Base-by-base conservation (phyloP, 2,888 invertebrate species). In the Acrocyrtus sp. region DNA sequence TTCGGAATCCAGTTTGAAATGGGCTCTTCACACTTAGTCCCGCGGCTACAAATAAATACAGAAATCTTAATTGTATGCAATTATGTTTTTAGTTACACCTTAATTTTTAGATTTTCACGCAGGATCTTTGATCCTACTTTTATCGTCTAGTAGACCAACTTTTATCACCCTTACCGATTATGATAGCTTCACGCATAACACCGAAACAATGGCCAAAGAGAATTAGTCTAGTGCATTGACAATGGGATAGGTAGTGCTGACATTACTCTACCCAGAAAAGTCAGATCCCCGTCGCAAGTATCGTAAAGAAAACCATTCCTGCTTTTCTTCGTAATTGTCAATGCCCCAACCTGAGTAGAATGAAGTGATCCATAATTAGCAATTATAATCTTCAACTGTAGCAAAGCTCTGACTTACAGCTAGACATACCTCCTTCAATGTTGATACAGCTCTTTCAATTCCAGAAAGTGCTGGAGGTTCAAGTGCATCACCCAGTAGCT, bases 141-240 rank as follows among this genome's bases (percentile, higher is more conserved):
- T n/a, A n/a, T n/a, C n/a, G n/a, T n/a, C n/a, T n/a, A n/a, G n/a
- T n/a, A 34, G 17, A 43, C 39, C 22, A 34, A n/a, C 50, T 60
- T 58, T 15, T n/a, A n/a, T n/a, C n/a, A n/a, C n/a, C n/a, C 17
- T 39, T 83, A 87, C 88, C 95, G 85, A 98, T 96, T 65, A 95
- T 90, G 62, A 96, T 88, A 21, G 91, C 87, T 76, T 97, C 96
- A 10, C 92, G 90, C n/a, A 97, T 85, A 39, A 93, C 89, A 62
- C 93, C 94, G 82, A 92, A 96, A 61, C 93, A 89, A 82, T 95
- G 90, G 0, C 97, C 97, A 3, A 97, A 85, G 74, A 95, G 86
- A 68, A 98, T 92, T 6, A 98, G 86, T 82, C 96, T 95, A 12
- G 93, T 88, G 5, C 95, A 85, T 68, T 89, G 89, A 21, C 95